phyloP scores from a whole-genome alignment of 2,888 invertebrate species.

The Pheosia tremula region DNA sequence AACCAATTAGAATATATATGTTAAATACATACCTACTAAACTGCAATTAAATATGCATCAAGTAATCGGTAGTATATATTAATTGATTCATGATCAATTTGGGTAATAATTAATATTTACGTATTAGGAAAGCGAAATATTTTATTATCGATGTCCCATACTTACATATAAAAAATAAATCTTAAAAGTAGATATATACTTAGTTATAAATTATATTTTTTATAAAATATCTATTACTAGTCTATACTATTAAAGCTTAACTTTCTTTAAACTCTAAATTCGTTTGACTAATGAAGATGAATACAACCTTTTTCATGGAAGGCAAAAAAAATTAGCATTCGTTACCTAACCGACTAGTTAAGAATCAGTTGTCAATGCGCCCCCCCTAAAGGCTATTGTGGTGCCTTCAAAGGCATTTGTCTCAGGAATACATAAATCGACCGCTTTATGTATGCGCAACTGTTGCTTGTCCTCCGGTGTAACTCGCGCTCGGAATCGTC shows the following conservation, averaged over 20 bases:
- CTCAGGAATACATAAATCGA: constrained; percentile 62
- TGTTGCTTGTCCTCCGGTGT: constrained; percentile 49
- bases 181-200: neutral
- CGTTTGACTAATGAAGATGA: constrained; percentile 12
- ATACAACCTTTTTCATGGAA: constrained; percentile 17
- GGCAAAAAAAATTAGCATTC: constrained; percentile 24
- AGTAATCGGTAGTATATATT: constrained; percentile 26
- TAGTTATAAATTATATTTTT: neutral
- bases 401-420: constrained; percentile 65
- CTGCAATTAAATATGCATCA: constrained; percentile 23
- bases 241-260: neutral
- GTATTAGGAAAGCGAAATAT: too few relatives aligned
- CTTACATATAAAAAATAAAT: neutral
- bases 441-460: constrained; percentile 37
- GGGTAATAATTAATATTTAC: too few relatives aligned
- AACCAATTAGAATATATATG: constrained; percentile 21
- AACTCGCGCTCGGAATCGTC: constrained; percentile 59
- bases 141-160: too few relatives aligned
- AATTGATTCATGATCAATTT: neutral
- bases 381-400: constrained; percentile 54
- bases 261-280: neutral
- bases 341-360: constrained; percentile 27
- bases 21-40: constrained; percentile 28
- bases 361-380: constrained; percentile 51
- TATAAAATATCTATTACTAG: neutral